Conservation (phyloP, 2,113 vertebrate genomes). For the Pangasianodon hypophthalmus region DNA sequence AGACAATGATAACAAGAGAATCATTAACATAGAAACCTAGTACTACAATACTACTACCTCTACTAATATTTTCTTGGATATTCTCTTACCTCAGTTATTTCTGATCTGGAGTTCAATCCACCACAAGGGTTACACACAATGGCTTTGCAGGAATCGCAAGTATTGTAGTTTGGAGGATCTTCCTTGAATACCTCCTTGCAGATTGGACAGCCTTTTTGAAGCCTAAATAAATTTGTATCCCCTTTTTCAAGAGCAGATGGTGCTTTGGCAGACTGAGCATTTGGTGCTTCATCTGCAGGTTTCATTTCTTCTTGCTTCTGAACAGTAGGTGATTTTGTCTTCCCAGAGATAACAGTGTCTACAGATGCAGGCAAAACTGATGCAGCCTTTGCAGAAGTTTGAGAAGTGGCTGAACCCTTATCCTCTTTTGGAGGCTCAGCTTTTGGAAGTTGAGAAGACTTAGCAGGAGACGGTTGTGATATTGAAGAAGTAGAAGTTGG, state of each 20-base stretch:
- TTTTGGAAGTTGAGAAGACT: conserved; percentile 58
- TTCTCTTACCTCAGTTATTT: conserved; percentile 81
- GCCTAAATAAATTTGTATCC: conserved; percentile 26
- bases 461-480: conserved; percentile 57
- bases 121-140: conserved; percentile 92
- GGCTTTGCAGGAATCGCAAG: conserved; percentile 87
- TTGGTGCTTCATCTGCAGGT: conserved; percentile 61
- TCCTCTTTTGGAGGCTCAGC: conserved; percentile 67
- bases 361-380: conserved; percentile 14
- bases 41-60: neutral
- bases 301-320: conserved; percentile 61
- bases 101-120: conserved; percentile 89
- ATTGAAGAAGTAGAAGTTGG: conserved; percentile 16
- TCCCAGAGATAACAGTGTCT: conserved; percentile 1
- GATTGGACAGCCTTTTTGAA: conserved; percentile 79
- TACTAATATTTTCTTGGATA: neutral
- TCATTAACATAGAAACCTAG: neutral
- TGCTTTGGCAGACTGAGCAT: conserved; percentile 56
- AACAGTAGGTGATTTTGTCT: conserved; percentile 30
- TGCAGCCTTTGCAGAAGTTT: conserved; percentile 32
- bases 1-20: neutral
- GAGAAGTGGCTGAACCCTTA: conserved; percentile 40
- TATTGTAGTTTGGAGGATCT: conserved; percentile 83
- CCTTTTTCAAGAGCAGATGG: conserved; percentile 60
- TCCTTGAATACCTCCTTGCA: conserved; percentile 86